Base-by-base conservation (phyloP, 2,888 invertebrate species). In the Antitype chi region DNA sequence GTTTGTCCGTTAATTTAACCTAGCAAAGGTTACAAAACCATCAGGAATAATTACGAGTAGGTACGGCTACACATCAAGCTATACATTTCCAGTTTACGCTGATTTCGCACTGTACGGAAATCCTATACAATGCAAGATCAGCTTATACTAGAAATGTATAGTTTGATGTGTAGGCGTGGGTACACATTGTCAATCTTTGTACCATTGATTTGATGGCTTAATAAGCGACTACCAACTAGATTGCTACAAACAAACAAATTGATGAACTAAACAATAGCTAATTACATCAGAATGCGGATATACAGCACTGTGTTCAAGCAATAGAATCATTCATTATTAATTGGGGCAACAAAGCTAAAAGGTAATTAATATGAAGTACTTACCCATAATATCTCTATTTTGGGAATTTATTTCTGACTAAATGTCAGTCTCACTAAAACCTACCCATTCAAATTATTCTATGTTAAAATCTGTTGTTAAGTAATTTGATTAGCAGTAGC, bases 221-320 rank as follows among this genome's bases (percentile, higher is more conserved):
- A 71, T 63, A 68, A 68, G 15, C 60, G 28, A 67, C 69, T 20
- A 64, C 28, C 72, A 67, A 60, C 47, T 78, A 28, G 57, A 69
- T 71, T 62, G 70, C 15, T 60, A 72, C 69, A 15, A 60, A 73
- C 68, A 70, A 63, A 81, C 67, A 73, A 70, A 63, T 80, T 81
- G 52, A 72, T 78, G 52, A 83, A 67, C 55, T 60, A 52, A 63
- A 78, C 57, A 59, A 60, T 62, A 55, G 23, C 53, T 80, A 74
- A 84, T 84, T 81, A 78, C n/a, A 59, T 20, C 2, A 59, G 81
- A 78, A 84, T 84, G 85, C 85, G 85, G 78, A 74, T 55, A 72
- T 60, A 79, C 15, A 55, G n/a, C 25, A 67, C 52, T 55, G 17
- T 53, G 25, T 17, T 66, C 43, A 57, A 70, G 49, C 57, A 68